A percentile compares a stretch with the other conserved stretches of the same genome.
These are phyloP conservation scores for Lagria hirta DNA, from an alignment of 2,888 invertebrate genomes.

Conservation along the genomic window DNA sequence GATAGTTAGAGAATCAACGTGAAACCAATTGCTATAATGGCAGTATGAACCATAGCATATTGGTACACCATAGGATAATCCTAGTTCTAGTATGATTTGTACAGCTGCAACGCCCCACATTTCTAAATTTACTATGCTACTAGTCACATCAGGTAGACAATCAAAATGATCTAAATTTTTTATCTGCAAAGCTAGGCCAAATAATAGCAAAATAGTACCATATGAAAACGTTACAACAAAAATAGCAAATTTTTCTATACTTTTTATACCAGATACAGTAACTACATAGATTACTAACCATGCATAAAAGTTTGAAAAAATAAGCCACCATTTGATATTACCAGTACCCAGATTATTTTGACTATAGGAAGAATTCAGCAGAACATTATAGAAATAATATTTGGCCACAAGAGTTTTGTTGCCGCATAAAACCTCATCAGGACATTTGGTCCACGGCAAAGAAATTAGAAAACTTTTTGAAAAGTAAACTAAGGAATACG, in stretches of 20 bases:
- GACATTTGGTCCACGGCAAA: conserved; percentile 52
- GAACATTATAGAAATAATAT: conserved; percentile 18
- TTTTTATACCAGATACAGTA: conserved; percentile 18
- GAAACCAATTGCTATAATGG: conserved; percentile 13
- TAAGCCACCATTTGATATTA: conserved; percentile 16
- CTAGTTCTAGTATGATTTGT: conserved; percentile 53
- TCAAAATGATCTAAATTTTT: conserved; percentile 10
- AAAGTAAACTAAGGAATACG: conserved; percentile 53
- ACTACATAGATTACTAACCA: conserved; percentile 24
- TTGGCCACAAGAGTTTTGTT: conserved; percentile 11
- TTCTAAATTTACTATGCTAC: conserved; percentile 37
- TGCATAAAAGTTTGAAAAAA: conserved; percentile 13
- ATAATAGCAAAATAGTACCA: conserved; percentile 18
- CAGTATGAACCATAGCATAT: conserved; percentile 25
- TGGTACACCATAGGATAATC: conserved; percentile 52
- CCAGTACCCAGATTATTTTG: conserved; percentile 4
- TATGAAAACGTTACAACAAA: conserved; percentile 18
- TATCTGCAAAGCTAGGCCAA: conserved; percentile 16
- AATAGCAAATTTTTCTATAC: conserved; percentile 23
- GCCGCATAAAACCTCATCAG: conserved; percentile 2
- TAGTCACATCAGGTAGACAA: background rate
- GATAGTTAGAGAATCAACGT: conserved; percentile 20
- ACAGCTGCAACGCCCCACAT: conserved; percentile 57
- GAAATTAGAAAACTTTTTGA: conserved; percentile 55
- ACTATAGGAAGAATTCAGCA: conserved; percentile 9